Evolutionary conservation across 2,888 invertebrate genomes (phyloP).

Genomic region (Malthinus seriepunctatus): DNA sequence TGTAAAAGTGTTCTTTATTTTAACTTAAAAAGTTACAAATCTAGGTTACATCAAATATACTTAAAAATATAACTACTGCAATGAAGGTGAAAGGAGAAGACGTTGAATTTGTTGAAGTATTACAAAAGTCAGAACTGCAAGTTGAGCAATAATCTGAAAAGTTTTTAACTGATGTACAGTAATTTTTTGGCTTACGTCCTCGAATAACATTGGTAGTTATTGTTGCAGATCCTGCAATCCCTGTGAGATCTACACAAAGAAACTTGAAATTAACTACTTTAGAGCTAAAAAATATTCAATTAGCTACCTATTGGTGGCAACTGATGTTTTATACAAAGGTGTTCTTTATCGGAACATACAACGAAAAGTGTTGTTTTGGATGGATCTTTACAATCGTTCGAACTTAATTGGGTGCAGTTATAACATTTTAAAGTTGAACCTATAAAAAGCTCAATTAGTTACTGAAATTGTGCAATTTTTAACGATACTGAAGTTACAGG

Average conservation of each 20-base stretch:
- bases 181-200: constrained; percentile 1
- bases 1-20: too few species aligned
- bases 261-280: background rate
- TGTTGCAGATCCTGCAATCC: background rate
- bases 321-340: background rate
- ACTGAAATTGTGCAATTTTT: too few species aligned
- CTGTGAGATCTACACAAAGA: background rate
- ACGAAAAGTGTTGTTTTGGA: background rate
- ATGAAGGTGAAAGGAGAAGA: background rate
- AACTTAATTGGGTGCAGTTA: background rate
- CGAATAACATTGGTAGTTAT: background rate
- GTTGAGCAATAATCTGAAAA: background rate
- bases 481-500: too few species aligned
- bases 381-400: background rate
- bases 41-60: too few species aligned
- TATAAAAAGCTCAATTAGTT: too few species aligned
- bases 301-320: constrained; percentile 1
- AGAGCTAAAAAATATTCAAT: too few species aligned
- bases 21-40: too few species aligned
- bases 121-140: background rate
- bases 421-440: background rate
- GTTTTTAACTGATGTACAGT: background rate
- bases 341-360: background rate
- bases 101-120: background rate
- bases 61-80: too few species aligned